A percentile compares a stretch with the other conserved stretches of the same genome.
phyloP scores from a whole-genome alignment of 2,797 vertebrate genomes.

The Philypnodon macrostomus region DNA sequence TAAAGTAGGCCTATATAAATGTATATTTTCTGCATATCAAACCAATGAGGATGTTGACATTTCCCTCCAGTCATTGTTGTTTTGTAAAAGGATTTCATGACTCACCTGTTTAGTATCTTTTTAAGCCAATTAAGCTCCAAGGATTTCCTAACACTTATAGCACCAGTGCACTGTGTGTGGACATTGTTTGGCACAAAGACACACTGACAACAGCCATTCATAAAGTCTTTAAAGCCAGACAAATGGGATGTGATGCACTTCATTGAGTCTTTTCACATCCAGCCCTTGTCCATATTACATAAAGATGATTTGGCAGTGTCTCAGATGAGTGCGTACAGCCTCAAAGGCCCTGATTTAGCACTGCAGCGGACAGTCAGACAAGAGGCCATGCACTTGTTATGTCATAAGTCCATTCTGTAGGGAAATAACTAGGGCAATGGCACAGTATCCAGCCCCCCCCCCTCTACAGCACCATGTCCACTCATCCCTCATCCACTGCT shows the following conservation, averaged over 20 bases:
- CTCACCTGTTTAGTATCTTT: constrained; percentile 69
- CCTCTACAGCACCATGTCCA: constrained; percentile 14
- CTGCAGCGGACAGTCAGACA: constrained; percentile 46
- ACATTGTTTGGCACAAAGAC: constrained; percentile 43
- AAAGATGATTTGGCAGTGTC: constrained; percentile 51
- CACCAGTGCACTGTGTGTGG: constrained; percentile 38
- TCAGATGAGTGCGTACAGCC: constrained; percentile 44
- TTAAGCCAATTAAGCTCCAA: constrained; percentile 70
- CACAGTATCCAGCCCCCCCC: constrained; percentile 47
- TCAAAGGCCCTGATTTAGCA: constrained; percentile 46
- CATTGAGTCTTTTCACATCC: constrained; percentile 48
- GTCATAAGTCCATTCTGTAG: constrained; percentile 63
- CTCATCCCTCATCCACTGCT: constrained; percentile 20
- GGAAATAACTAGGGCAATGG: constrained; percentile 69
- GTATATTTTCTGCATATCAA: no score
- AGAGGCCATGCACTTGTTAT: constrained; percentile 60
- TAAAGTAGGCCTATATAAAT: no score
- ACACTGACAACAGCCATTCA: constrained; percentile 18
- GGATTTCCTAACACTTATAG: constrained; percentile 70
- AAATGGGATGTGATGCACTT: constrained; percentile 27
- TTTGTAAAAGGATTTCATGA: constrained; percentile 70
- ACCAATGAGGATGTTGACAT: not conserved
- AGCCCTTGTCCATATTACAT: constrained; percentile 49
- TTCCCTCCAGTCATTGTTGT: no score
- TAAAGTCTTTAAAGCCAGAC: constrained; percentile 10